A percentile compares a stretch with the other conserved stretches of the same genome.
Conservation (phyloP, 2,113 vertebrate genomes). For the Caranx melampygus region DNA sequence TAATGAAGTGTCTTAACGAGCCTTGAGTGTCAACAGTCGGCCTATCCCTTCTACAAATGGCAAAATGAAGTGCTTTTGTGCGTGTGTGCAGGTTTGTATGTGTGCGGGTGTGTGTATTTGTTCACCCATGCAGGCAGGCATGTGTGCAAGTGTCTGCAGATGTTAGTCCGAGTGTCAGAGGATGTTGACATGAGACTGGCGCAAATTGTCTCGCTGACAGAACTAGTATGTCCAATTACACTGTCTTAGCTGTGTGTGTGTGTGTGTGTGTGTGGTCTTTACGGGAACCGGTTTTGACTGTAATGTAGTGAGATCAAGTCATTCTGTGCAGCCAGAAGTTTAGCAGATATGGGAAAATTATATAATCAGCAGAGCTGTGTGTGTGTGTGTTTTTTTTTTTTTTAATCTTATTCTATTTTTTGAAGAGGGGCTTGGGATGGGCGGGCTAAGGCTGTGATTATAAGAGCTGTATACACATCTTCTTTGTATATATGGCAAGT, state of each 20-base stretch:
- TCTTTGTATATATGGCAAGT: neutral
- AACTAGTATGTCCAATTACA: conserved; percentile 38
- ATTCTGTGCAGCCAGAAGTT: neutral
- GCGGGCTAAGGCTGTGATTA: neutral
- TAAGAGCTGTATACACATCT: conserved; percentile 11
- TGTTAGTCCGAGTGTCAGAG: conserved; percentile 28
- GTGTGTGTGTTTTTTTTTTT: too few species aligned
- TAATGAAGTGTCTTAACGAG: conserved; percentile 58
- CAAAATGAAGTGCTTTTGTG: conserved; percentile 21
- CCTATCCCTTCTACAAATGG: neutral
- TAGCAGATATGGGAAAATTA: neutral
- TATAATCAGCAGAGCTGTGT: neutral
- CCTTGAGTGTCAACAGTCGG: conserved; percentile 16
- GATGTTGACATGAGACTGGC: conserved; percentile 24
- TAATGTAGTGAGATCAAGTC: neutral
- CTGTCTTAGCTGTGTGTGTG: neutral
- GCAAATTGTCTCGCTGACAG: conserved; percentile 23
- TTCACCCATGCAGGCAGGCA: conserved; percentile 18
- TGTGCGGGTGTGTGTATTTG: conserved; percentile 12
- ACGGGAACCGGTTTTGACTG: neutral
- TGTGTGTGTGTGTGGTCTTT: conserved; percentile 21
- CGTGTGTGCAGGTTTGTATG: conserved; percentile 7
- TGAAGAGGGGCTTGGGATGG: too few species aligned
- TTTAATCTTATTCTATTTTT: too few species aligned
- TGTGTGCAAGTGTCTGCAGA: conserved; percentile 13